Evolutionary conservation across 2,888 invertebrate species (phyloP).

Genomic region (Cerastis leucographa): DNA sequence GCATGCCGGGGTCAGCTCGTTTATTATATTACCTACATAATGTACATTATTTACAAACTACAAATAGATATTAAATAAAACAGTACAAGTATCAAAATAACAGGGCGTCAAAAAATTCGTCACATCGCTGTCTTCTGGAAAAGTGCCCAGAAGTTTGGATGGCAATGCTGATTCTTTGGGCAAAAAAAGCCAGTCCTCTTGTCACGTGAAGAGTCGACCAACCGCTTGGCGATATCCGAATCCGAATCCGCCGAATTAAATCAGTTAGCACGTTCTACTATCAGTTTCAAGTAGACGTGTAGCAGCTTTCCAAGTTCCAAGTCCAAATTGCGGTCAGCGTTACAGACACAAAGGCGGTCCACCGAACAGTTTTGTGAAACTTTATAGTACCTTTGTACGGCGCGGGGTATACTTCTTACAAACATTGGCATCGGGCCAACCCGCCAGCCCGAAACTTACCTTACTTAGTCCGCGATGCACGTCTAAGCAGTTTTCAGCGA

Average conservation of each 20-base stretch:
- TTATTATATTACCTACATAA: too few species aligned
- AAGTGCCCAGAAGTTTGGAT: too few species aligned
- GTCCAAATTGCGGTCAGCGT: slow-evolving; percentile 64
- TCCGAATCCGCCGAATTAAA: slow-evolving; percentile 16
- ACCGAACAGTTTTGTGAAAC: slow-evolving; percentile 75
- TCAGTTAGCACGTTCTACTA: slow-evolving; percentile 43
- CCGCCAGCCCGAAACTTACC: slow-evolving; percentile 73
- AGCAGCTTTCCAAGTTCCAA: slow-evolving; percentile 45
- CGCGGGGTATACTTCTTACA: slow-evolving; percentile 77
- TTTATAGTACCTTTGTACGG: slow-evolving; percentile 77
- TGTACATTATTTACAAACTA: too few species aligned
- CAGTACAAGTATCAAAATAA: too few species aligned
- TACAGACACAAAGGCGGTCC: slow-evolving; percentile 70
- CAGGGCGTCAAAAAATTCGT: too few species aligned
- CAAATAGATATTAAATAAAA: too few species aligned
- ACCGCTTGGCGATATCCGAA: too few species aligned
- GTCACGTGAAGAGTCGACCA: too few species aligned
- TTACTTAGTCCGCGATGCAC: slow-evolving; percentile 76
- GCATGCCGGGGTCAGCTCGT: too few species aligned
- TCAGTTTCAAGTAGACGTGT: slow-evolving; percentile 46
- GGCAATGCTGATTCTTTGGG: too few species aligned
- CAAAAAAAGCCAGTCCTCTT: too few species aligned
- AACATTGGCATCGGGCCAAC: slow-evolving; percentile 78
- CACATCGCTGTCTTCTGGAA: too few species aligned
- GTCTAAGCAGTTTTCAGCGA: slow-evolving; percentile 77